Evolutionary conservation across 2,113 vertebrate species (phyloP), one percentile per base, ranked within the genome.

Genomic region (Poecilia latipinna): DNA sequence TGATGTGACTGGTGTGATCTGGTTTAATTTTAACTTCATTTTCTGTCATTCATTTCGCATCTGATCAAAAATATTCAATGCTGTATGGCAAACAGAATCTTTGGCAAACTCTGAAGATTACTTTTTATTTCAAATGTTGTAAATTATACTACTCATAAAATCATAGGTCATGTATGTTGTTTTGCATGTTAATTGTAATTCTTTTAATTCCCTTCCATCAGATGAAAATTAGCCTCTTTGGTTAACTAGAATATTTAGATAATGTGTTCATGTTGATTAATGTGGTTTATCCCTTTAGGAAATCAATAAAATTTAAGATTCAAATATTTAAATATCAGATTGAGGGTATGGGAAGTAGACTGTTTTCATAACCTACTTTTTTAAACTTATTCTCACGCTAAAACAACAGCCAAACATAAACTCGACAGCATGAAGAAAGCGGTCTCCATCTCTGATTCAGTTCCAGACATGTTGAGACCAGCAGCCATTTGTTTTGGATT

Each of bases 401-500:
- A 44, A 17, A 17, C 2, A 37, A 22, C 22, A 65, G 33, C 22
- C 26, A 4, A 65, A 8, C n/a, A 39, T 10, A 2, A 39, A 24
- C 17, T 19, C 6, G 13, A 12, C 26, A 44, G 26, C 65, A 17
- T 1, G 62, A n/a, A 37, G 28, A 57, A 77, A 66, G 54, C 4
- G n/a, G 5, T 64, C 32, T 69, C 68, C 37, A 35, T 75, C 76
- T 67, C 35, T 72, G 82, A 81, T 86, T 86, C 74, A 8, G 61
- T 82, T 54, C 15, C 6, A 29, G 48, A 57, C 48, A n/a, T 7
- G 19, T 67, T 73, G 8, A n/a, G 8, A 29, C 51, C 35, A 65
- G 13, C n/a, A n/a, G 67, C 28, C 67, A 24, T 79, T 79, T 82
- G 80, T 83, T 85, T 80, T 29, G 65, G 72, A 28, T 70, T 64